Evolutionary conservation across 2,888 invertebrate genomes (phyloP), one percentile per base, ranked within the genome.

Genomic region (Marasmarcha lunaedactyla): DNA sequence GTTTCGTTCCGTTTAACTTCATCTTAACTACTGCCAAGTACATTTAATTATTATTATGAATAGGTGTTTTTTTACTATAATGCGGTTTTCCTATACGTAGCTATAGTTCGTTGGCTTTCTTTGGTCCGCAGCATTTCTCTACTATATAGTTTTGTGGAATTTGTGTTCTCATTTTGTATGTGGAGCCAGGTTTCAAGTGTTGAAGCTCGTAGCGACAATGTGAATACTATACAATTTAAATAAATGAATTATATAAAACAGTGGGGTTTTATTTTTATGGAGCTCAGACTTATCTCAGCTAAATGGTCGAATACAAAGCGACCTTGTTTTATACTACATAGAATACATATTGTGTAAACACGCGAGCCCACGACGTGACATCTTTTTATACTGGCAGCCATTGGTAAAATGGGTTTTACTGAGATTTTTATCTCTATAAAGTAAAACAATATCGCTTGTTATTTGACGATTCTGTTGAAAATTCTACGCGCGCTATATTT

Each of bases 201-300:
- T 70, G 79, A 62, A 72, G 78, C 71, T 60, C 63, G 63, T 71
- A 70, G 78, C 74, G 64, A 72, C 69, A 70, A 77, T 83, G 81
- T 83, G 83, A 79, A 83, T 79, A 81, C 69, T 76, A 73, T 76
- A 76, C 72, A 74, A 73, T 76, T 81, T 71, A 76, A 83, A 83
- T 83, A 83, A 83, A 83, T 81, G 78, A 81, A 81, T 81, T 81
- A 81, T 81, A 81, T 78, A 81, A 79, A 76, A 65, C 63, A 54
- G 48, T 44, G 34, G 54, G 55, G 46, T 10, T 42, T 41, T 52
- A 54, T 52, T 51, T 58, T 52, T 53, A 50, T n/a, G n/a, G n/a
- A n/a, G n/a, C n/a, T n/a, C n/a, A n/a, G n/a, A n/a, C n/a, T n/a
- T n/a, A n/a, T n/a, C n/a, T n/a, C n/a, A n/a, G n/a, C n/a, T n/a